phyloP scores from a whole-genome alignment of 2,113 vertebrate genomes.

The Dicerorhinus sumatrensis region DNA sequence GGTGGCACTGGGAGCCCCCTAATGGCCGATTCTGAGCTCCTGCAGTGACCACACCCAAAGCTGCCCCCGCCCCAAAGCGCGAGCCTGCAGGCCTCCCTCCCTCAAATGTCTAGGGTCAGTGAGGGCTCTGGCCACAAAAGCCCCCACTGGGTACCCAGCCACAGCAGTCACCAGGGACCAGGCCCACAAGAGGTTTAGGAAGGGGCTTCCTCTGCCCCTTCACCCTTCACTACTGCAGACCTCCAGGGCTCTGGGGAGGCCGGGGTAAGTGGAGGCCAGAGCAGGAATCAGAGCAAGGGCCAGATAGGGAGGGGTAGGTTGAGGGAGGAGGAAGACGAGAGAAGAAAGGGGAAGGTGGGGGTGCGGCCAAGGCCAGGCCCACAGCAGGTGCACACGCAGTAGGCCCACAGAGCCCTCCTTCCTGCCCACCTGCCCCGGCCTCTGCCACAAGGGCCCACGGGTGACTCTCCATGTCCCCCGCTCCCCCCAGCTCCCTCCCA shows the following conservation, averaged over 20 bases:
- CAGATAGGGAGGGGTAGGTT: background rate
- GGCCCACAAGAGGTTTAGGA: background rate
- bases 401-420: background rate
- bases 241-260: background rate
- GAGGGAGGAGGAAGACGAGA: constrained; percentile 32
- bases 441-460: background rate
- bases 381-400: fast-evolving
- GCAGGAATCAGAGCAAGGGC: background rate
- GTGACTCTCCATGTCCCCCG: background rate
- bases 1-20: background rate
- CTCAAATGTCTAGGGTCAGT: background rate
- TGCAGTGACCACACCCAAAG: background rate
- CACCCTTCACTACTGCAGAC: background rate
- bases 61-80: background rate
- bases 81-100: background rate
- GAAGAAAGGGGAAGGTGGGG: constrained; percentile 75
- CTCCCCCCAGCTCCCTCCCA: no score
- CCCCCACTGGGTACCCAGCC: background rate
- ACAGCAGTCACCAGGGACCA: background rate
- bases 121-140: background rate
- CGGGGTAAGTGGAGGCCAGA: background rate
- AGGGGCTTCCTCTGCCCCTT: background rate
- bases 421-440: background rate
- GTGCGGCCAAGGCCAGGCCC: background rate
- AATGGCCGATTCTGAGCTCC: background rate